phyloP scores from a whole-genome alignment of 2,888 invertebrate genomes.

The Drosophila macrothrix region DNA sequence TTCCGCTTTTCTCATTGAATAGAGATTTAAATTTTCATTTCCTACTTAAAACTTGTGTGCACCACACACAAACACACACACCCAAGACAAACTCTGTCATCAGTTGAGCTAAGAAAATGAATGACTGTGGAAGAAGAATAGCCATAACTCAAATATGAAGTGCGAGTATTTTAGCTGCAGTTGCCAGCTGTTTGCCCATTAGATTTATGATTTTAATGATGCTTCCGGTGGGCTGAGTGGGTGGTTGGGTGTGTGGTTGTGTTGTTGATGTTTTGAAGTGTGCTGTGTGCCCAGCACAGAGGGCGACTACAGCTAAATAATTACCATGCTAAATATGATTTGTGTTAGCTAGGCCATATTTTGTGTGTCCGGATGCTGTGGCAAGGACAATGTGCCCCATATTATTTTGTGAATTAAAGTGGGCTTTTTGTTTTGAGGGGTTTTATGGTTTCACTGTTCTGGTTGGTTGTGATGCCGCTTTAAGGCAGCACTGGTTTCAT shows the following conservation, averaged over 20 bases:
- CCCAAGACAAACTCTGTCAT: background rate
- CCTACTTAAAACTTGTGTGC: background rate
- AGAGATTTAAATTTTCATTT: slow-evolving; percentile 5
- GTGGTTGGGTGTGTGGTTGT: background rate
- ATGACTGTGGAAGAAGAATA: slow-evolving; percentile 7
- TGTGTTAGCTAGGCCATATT: slow-evolving; percentile 27
- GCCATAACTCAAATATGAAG: slow-evolving; percentile 51
- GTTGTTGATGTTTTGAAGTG: slow-evolving; percentile 23
- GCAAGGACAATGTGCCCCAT: slow-evolving; percentile 45
- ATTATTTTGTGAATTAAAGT: slow-evolving; percentile 39
- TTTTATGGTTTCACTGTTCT: background rate
- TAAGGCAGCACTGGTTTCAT: slow-evolving; percentile 23
- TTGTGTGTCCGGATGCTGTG: slow-evolving; percentile 36
- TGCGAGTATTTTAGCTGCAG: slow-evolving; percentile 28
- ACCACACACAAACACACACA: background rate
- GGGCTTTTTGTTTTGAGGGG: slow-evolving; percentile 1
- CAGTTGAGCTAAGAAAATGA: slow-evolving; percentile 12
- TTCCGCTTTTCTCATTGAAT: slow-evolving; percentile 5
- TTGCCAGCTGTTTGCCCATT: slow-evolving; percentile 58
- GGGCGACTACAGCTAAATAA: slow-evolving; percentile 61
- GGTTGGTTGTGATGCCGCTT: too few relatives aligned
- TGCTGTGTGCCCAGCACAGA: slow-evolving; percentile 4
- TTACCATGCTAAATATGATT: slow-evolving; percentile 75
- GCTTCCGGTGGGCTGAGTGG: slow-evolving; percentile 20
- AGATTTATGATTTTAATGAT: slow-evolving; percentile 75